Evolutionary conservation across 2,113 vertebrate genomes (phyloP), one percentile per base, ranked within the genome.

Genomic region (Xenotilapia caudafasciata): DNA sequence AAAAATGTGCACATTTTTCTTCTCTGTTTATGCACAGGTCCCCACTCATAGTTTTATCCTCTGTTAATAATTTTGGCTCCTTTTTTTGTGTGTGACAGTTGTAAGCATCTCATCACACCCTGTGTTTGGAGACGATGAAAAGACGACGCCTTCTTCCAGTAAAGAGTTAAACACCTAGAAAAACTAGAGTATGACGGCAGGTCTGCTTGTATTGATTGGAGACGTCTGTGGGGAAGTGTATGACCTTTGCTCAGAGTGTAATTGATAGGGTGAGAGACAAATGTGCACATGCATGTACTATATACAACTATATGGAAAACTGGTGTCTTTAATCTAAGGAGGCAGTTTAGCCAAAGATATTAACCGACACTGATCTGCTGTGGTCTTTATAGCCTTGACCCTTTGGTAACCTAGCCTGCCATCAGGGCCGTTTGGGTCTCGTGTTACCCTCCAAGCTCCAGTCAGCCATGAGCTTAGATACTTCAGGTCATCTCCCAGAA

Each of bases 321-420:
- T 68, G 31, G 35, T 82, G 83, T 68, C 83, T 94, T 92, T 94
- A 89, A 93, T 93, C 86, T 86, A 12, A 6, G 40, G 47, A 54
- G 23, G 80, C 81, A 51, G 60, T 83, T 49, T 83, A 84, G 85
- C 40, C 40, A 28, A 70, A 87, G 35, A 60, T 88, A 84, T 91
- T 91, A 90, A 95, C 90, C 88, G 84, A 93, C 89, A 94, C 90
- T 91, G 89, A 94, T 94, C 92, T 92, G 93, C 90, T 83, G 55
- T 53, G 51, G 53, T 60, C 88, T 93, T 92, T 90, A 94, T 84
- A 77, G 90, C n/a, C 47, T 83, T 94, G 85, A 93, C 86, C 90
- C 86, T 86, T 87, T 26, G 0, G 40, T 86, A 90, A 91, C 86
- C 73, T 70, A 28, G 26, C 28, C 84, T 80, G 85, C 47, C 38